These are phyloP conservation scores for Drosophila seguyi DNA, from an alignment of 1,140 invertebrate genomes.

Conservation along the genomic window DNA sequence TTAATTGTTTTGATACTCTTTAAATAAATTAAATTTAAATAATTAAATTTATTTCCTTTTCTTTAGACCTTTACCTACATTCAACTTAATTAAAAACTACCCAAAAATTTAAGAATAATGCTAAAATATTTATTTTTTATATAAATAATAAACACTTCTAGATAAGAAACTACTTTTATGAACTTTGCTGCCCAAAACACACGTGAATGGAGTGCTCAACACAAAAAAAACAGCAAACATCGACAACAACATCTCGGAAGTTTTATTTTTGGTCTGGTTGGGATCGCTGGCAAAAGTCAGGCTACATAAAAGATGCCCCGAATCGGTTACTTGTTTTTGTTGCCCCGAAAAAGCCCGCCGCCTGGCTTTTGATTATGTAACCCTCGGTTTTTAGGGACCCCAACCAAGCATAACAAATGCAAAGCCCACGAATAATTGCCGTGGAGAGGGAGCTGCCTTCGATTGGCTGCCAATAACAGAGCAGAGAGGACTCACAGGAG, in stretches of 20 bases:
- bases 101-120: fast-evolving
- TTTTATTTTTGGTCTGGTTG: constrained; percentile 55
- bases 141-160: neutral
- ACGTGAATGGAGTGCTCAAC: constrained; percentile 16
- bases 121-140: neutral
- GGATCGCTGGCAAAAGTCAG: constrained; percentile 45
- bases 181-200: constrained; percentile 8
- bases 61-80: too few species aligned
- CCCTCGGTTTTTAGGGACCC: constrained; percentile 38
- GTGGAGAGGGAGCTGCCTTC: constrained; percentile 23
- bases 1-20: too few species aligned
- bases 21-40: too few species aligned
- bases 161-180: neutral
- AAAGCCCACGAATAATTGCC: constrained; percentile 63
- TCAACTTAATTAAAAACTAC: too few species aligned
- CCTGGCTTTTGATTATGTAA: constrained; percentile 67
- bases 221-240: constrained; percentile 11
- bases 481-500: constrained; percentile 19
- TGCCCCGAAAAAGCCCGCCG: constrained; percentile 21
- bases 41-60: too few species aligned
- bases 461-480: constrained; percentile 72
- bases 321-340: constrained; percentile 55
- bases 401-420: constrained; percentile 43
- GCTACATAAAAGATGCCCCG: constrained; percentile 51
- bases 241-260: constrained; percentile 45